These are phyloP conservation scores for Ennomos fuscantarius DNA, from an alignment of 2,888 invertebrate species.

Conservation along the genomic window DNA sequence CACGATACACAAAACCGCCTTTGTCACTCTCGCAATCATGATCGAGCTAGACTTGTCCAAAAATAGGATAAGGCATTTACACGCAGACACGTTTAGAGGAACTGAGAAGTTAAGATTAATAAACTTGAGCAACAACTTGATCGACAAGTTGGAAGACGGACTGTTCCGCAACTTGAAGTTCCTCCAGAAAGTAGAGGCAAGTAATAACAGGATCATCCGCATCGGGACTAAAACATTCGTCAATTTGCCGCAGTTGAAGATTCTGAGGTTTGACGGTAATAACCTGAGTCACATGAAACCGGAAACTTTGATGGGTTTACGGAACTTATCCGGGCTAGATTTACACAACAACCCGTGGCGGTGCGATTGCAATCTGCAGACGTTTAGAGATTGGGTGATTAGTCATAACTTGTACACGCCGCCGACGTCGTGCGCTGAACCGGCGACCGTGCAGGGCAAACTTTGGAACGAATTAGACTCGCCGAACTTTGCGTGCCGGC, in stretches of 20 bases:
- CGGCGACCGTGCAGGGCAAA: slow-evolving; percentile 87
- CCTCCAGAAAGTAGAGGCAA: slow-evolving; percentile 91
- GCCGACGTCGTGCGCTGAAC: slow-evolving; percentile 90
- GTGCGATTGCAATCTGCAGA: slow-evolving; percentile 93
- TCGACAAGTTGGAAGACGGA: slow-evolving; percentile 89
- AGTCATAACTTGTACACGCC: slow-evolving; percentile 90
- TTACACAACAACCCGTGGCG: slow-evolving; percentile 94
- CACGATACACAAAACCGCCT: slow-evolving; percentile 89
- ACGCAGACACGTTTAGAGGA: slow-evolving; percentile 89
- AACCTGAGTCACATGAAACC: slow-evolving; percentile 88
- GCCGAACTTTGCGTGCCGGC: slow-evolving; percentile 93
- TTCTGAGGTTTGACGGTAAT: slow-evolving; percentile 91
- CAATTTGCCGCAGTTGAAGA: slow-evolving; percentile 88
- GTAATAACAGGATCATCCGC: slow-evolving; percentile 89
- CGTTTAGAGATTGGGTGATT: slow-evolving; percentile 91
- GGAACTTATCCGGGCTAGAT: slow-evolving; percentile 89
- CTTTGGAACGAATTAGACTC: slow-evolving; percentile 90
- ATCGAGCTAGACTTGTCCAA: slow-evolving; percentile 93
- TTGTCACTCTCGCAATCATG: slow-evolving; percentile 90
- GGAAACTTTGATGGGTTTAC: slow-evolving; percentile 88
- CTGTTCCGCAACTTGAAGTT: slow-evolving; percentile 90
- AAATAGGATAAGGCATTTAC: slow-evolving; percentile 88
- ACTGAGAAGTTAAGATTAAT: slow-evolving; percentile 90
- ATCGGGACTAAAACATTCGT: slow-evolving; percentile 90
- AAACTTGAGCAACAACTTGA: slow-evolving; percentile 90